phyloP scores from a whole-genome alignment of 2,797 vertebrate genomes.

The Nyctalus aviator region DNA sequence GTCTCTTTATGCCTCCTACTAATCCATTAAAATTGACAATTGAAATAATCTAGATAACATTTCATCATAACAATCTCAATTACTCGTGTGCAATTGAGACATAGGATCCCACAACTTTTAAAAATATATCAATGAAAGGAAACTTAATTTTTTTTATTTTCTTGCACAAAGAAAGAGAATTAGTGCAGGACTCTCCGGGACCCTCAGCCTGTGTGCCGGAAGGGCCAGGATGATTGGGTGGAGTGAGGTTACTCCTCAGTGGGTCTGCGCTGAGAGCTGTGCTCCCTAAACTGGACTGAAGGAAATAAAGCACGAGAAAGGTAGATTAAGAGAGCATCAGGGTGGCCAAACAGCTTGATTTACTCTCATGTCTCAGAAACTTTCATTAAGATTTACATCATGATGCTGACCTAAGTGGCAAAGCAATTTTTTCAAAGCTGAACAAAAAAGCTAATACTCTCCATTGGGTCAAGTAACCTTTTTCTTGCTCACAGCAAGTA shows the following conservation, averaged over 20 bases:
- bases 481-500: conserved; percentile 61
- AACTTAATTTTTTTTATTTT: background rate
- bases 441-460: conserved; percentile 66
- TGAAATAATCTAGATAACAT: conserved; percentile 48
- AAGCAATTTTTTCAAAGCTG: conserved; percentile 81
- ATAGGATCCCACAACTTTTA: background rate
- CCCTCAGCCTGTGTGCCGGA: background rate
- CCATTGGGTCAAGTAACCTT: conserved; percentile 70
- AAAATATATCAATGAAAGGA: background rate
- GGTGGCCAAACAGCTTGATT: conserved; percentile 72
- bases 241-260: background rate
- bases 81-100: background rate
- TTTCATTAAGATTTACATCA: conserved; percentile 84
- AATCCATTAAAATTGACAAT: conserved; percentile 16
- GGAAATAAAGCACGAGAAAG: conserved; percentile 69
- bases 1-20: background rate
- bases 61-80: conserved; percentile 12
- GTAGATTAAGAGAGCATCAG: conserved; percentile 75
- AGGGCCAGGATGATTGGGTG: background rate
- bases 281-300: background rate
- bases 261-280: background rate
- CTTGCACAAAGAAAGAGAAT: background rate
- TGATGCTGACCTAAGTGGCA: conserved; percentile 79
- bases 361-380: conserved; percentile 76
- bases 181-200: background rate